Base-by-base conservation (phyloP, 2,888 invertebrate species). In the Tetrapedia diversipes region DNA sequence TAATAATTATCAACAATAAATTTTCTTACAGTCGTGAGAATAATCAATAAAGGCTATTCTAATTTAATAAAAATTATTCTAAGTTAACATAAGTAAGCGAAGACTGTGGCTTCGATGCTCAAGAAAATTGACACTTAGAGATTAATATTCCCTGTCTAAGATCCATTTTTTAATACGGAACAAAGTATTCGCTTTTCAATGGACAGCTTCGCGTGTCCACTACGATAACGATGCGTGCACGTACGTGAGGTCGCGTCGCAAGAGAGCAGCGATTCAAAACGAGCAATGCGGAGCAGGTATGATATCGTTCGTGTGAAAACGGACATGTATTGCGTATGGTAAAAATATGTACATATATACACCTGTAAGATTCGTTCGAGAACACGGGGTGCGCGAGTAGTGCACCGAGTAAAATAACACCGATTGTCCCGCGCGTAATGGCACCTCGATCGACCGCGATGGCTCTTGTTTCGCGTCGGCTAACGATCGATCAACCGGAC, bases 281-380 rank as follows among this genome's bases (percentile, higher is more conserved):
- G 53, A 45, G 16, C 37, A 22, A 59, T 32, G 29, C 24, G 22
- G 27, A 67, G 45, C 22, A 24, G 8, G 24, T 54, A 47, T 14
- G 34, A 43, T 59, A 29, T 39, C 19, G 37, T 45, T 41, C 27
- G 10, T 11, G 27, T 16, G 2, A 8, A 41, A 8, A 10, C 22
- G 29, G 22, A 43, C 29, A n/a, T 24, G 10, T 29, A 43, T 27
- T 37, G 51, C 27, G 34, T 41, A 57, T 51, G 49, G 56, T 32
- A 41, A 34, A 60, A 43, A 56, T 53, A 41, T 63, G 61, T 68
- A 64, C 59, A 47, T 27, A 27, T 64, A 56, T 10, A n/a, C 14
- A 67, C 56, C 43, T 68, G 27, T 43, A 24, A 49, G 37, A 37
- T 39, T 24, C 34, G 14, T 24, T 68, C 19, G 45, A 45, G 61